Evolutionary conservation across 2,888 invertebrate species (phyloP), one percentile per base, ranked within the genome.

Genomic region (Mesorhabditis spiculigera): DNA sequence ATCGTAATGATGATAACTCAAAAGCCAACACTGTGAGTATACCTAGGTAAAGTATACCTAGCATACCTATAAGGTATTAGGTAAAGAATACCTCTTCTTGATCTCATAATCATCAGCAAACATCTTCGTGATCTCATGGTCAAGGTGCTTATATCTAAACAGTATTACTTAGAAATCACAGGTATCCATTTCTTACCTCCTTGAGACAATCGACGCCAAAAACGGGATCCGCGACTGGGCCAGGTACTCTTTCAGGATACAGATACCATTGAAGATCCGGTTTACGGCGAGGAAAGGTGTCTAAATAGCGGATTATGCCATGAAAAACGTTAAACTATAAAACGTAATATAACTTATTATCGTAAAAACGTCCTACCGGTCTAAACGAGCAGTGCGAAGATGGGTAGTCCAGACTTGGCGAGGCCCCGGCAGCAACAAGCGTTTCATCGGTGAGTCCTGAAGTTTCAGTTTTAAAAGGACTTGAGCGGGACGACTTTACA

Each of bases 381-480:
- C 70, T 67, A 43, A 76, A 69, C 0, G 65, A 41, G 67, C 80
- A 76, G 70, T 75, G 70, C 3, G 79, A 75, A 61, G 76, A 72
- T 8, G 73, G 71, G 45, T 66, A 66, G 8, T 76, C 69, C 4
- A 78, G 67, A 65, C 80, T 71, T 62, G 81, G 69, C 2, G 83
- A 78, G 0, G 74, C 75, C 61, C 80, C 79, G 43, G 85, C 76
- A 5, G 84, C 85, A 28, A 83, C 68, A 6, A 81, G 67, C 10
- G 83, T 85, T 69, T 85, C 85, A 68, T 84, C 82, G 10, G 81
- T 80, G n/a, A 85, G 71, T 5, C 77, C 81, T 79, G 43, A 63
- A 73, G 63, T 16, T n/a, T n/a, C n/a, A n/a, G n/a, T n/a, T n/a
- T n/a, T n/a, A n/a, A n/a, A n/a, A n/a, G n/a, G n/a, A n/a, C n/a